Base-by-base conservation (phyloP, 2,888 invertebrate species). In the Mechanitis messenoides region DNA sequence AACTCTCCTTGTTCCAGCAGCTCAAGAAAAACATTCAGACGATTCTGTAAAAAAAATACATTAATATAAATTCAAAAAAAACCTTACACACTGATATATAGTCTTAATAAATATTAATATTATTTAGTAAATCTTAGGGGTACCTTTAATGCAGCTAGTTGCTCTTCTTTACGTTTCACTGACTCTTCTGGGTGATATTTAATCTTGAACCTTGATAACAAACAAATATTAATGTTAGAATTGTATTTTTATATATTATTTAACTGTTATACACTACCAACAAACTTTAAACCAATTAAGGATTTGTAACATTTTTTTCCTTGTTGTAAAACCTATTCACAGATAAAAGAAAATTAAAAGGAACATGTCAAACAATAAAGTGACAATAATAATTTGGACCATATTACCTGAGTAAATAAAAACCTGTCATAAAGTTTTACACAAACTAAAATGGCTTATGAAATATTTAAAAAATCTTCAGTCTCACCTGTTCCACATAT, bases 141-240 rank as follows among this genome's bases (percentile, higher is more conserved):
- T 90, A 96, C 97, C 93, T 94, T 95, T 53, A 97, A 88, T 62
- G 96, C 95, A 61, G 91, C 87, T 61, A 94, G 90, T 74, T 97
- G 96, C 77, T 98, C 98, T 28, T 96, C 95, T 83, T 95, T 96
- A 61, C 97, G 91, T 83, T 95, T 97, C 45, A 95, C 92, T 59
- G 96, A 96, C 78, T 99, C 98, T 84, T 98, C 97, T 3, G 99
- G 99, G 84, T 99, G 99, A 80, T 99, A 99, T 91, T 99, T 99
- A 73, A 96, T 94, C 90, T 98, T 98, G 92, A 99, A 99, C 99
- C 99, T 99, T 90, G 63, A 79, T 72, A 70, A 71, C 71, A 77
- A 78, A 53, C 11, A 53, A 50, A 46, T 56, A 7, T 12, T 2
- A 9, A 1, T 28, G 3, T 57, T 12, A 42, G 28, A 54, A 55